These are phyloP conservation scores for Melikaiella ostensackeni DNA, from an alignment of 2,888 invertebrate species.

Conservation along the genomic window DNA sequence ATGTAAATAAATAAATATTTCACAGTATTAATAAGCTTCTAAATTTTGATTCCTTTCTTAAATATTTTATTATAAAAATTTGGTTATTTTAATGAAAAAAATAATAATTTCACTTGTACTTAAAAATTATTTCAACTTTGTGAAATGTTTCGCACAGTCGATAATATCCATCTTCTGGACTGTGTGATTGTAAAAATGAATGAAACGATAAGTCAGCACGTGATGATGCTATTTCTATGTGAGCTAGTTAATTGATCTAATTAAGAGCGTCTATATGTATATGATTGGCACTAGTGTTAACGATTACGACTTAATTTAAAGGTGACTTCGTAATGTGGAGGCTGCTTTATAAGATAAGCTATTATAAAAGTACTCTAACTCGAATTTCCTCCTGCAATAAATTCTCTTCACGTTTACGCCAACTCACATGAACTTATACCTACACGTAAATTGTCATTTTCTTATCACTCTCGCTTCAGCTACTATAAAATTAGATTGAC, in stretches of 20 bases:
- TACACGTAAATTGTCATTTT: slow-evolving; percentile 17
- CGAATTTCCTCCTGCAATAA: slow-evolving; percentile 17
- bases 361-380: neutral
- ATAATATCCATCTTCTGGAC: neutral
- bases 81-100: too few relatives aligned
- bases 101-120: too few relatives aligned
- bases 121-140: neutral
- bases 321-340: slow-evolving; percentile 1
- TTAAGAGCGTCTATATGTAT: neutral
- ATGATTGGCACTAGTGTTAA: slow-evolving; percentile 8
- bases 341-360: neutral
- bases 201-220: neutral
- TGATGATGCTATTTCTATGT: neutral
- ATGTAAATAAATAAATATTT: too few relatives aligned
- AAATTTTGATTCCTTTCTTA: too few relatives aligned
- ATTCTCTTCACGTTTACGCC: slow-evolving; percentile 19
- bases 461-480: slow-evolving; percentile 10
- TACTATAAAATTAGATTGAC: slow-evolving; percentile 6
- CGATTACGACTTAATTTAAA: neutral
- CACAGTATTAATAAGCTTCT: too few relatives aligned
- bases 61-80: too few relatives aligned
- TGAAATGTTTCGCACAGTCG: neutral
- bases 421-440: slow-evolving; percentile 20
- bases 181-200: neutral
- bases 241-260: slow-evolving; percentile 24